phyloP scores from a whole-genome alignment of 2,888 invertebrate species.

The Dasypogon diadema region DNA sequence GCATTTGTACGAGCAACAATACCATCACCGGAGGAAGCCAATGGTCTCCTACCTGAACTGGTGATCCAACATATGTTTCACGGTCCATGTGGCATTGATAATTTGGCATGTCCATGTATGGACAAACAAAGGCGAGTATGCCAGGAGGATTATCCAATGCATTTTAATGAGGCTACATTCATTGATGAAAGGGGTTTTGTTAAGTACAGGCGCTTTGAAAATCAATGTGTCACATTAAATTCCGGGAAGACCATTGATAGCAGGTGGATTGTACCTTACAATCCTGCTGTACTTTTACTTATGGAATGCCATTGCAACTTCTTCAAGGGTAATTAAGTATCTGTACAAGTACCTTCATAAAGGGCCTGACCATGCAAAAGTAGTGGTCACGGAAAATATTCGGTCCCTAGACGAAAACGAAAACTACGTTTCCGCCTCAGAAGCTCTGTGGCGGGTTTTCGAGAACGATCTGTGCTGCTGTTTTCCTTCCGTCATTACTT shows the following conservation, averaged over 20 bases:
- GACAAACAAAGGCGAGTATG: no score
- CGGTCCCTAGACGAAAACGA: neutral
- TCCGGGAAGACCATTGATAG: neutral
- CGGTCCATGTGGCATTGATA: no score
- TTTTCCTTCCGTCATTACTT: neutral
- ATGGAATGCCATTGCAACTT: neutral
- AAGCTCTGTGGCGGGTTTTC: neutral
- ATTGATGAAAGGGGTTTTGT: no score
- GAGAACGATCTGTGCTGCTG: neutral
- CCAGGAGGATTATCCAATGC: no score
- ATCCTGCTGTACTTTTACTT: neutral
- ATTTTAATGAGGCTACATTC: no score
- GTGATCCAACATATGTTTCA: no score
- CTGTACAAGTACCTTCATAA: constrained; percentile 9
- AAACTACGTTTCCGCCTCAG: neutral
- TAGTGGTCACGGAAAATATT: neutral
- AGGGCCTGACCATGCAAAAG: neutral
- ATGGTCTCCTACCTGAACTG: no score
- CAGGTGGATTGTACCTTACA: neutral
- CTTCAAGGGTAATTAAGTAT: neutral
- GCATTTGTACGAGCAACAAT: no score
- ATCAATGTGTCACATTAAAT: no score
- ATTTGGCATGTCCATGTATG: no score
- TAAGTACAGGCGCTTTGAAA: no score
- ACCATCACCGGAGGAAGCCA: no score